Base-by-base conservation (phyloP, 2,797 vertebrate genomes). In the Merluccius polli region DNA sequence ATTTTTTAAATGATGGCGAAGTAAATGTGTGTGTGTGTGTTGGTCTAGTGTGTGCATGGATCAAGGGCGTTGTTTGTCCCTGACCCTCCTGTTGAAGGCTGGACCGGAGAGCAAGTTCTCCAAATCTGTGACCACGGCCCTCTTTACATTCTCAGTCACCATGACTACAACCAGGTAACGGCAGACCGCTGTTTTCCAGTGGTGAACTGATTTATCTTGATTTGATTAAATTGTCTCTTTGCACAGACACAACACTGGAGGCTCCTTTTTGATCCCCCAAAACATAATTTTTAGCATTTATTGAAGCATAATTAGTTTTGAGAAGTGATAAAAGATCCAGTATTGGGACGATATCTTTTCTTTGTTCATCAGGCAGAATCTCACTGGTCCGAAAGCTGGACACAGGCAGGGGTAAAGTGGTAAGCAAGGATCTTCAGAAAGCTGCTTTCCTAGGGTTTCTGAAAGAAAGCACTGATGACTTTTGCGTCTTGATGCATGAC, bases 41-140 rank as follows among this genome's bases (percentile, higher is more conserved):
- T 11, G 5, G 15, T 67, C 18, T 71, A 92, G 91, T 88, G 87
- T 74, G 33, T 90, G 30, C 88, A 80, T 70, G 83, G 88, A 27
- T 89, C 89, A 71, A 83, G 78, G 44, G 85, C 74, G 1, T 77
- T 90, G 73, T 91, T 91, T 74, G 79, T 89, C 72, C 89, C 92
- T 0, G 81, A 87, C 18, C 8, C 81, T 0, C 90, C 91, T 52
- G 77, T 78, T 27, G 84, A 85, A 1, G 89, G 89, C 70, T 93
- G 92, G 92, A 92, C 86, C 1, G 90, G 87, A 35, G 85, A 88
- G 27, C 83, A 90, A 52, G 86, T 91, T 0, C 78, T 93, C 72
- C 74, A 75, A 78, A 86, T 89, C 70, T 82, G 79, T 27, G 86
- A 75, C 68, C 82, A 87, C 0, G 81, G 89, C 8, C 78, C 84